phyloP scores from a whole-genome alignment of 2,113 vertebrate species.

The Dendropsophus ebraccatus region DNA sequence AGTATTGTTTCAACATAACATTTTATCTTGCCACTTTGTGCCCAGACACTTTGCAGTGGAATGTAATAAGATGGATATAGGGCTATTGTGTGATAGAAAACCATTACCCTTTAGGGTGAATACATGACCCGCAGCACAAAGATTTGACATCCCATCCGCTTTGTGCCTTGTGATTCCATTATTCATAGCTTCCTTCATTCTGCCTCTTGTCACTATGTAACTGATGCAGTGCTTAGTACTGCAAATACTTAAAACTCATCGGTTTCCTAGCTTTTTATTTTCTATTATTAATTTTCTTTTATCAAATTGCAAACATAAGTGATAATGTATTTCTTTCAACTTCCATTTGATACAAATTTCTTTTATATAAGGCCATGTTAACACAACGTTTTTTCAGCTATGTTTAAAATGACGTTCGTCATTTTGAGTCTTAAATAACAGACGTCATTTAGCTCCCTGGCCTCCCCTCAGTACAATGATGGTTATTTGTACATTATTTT shows the following conservation, averaged over 20 bases:
- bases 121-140: conserved; percentile 53
- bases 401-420: too few species aligned
- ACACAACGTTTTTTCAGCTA: too few species aligned
- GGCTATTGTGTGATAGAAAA: conserved; percentile 57
- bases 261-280: neutral
- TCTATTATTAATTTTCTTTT: conserved; percentile 1
- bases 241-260: conserved; percentile 5
- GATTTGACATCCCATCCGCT: conserved; percentile 51
- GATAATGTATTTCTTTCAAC: neutral
- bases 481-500: too few species aligned
- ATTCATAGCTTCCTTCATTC: conserved; percentile 52
- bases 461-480: too few species aligned
- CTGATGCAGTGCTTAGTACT: conserved; percentile 32
- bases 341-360: neutral
- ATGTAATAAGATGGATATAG: conserved; percentile 52
- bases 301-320: conserved; percentile 1
- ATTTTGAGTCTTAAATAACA: too few species aligned
- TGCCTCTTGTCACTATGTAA: conserved; percentile 54
- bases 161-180: conserved; percentile 52
- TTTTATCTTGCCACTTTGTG: conserved; percentile 45
- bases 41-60: conserved; percentile 33
- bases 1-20: conserved; percentile 51
- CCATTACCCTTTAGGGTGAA: conserved; percentile 57
- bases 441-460: too few species aligned
- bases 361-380: neutral